phyloP scores from a whole-genome alignment of 1,140 invertebrate genomes.

The Trachymyrmex cornetzi region DNA sequence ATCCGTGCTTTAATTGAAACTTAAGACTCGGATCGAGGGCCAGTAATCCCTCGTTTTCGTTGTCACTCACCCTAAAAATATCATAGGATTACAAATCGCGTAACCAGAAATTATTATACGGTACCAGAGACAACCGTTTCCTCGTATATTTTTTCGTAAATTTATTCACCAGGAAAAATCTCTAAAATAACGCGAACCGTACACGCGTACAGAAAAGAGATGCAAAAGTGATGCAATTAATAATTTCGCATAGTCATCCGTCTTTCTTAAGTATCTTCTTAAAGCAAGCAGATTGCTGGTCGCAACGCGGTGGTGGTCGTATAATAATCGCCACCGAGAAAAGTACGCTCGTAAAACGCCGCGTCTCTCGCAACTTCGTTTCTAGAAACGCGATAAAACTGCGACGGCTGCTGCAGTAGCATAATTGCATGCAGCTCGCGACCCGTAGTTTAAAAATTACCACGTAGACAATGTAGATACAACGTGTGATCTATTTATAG shows the following conservation, averaged over 20 bases:
- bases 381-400: constrained; percentile 37
- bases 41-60: background rate
- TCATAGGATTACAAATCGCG: constrained; percentile 19
- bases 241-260: constrained; percentile 31
- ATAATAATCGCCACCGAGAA: constrained; percentile 28
- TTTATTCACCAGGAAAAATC: constrained; percentile 31
- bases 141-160: constrained; percentile 31
- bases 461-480: constrained; percentile 2
- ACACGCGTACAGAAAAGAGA: background rate
- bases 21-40: background rate
- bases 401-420: background rate
- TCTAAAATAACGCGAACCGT: constrained; percentile 25
- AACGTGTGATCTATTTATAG: constrained; percentile 33
- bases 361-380: constrained; percentile 3
- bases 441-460: background rate
- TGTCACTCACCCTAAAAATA: constrained; percentile 33
- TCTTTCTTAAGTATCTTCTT: constrained; percentile 8
- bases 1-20: constrained; percentile 12
- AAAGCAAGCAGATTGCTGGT: background rate
- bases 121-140: background rate
- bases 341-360: constrained; percentile 43
- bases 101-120: constrained; percentile 13
- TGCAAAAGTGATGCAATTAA: constrained; percentile 32
- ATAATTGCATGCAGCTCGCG: constrained; percentile 1
- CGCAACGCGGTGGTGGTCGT: background rate